Conservation (phyloP, 2,888 invertebrate genomes). For the Tortrix viridana region DNA sequence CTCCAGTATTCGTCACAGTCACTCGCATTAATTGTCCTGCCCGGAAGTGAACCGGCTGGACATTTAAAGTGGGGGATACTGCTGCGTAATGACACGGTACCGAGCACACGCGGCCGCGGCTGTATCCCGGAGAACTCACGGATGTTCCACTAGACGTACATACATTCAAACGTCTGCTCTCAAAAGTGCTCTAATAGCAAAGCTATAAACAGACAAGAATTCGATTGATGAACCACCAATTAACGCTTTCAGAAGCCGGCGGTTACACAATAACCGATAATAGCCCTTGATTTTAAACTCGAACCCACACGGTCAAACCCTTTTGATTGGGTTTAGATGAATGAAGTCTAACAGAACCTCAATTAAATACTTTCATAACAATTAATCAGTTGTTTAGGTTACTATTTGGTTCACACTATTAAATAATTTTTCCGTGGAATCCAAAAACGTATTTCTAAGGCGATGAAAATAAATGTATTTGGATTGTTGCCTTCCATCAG, state of each 20-base stretch:
- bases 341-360: background rate
- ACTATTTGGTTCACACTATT: too few relatives aligned
- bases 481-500: slow-evolving; percentile 39
- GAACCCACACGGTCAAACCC: slow-evolving; percentile 44
- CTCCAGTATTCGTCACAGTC: slow-evolving; percentile 47
- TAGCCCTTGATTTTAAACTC: slow-evolving; percentile 51
- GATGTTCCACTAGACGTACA: slow-evolving; percentile 1
- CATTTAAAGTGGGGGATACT: slow-evolving; percentile 59
- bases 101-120: background rate
- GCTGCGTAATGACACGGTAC: background rate
- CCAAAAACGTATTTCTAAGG: slow-evolving; percentile 14
- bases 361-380: slow-evolving; percentile 2
- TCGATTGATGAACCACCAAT: slow-evolving; percentile 60
- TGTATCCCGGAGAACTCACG: background rate
- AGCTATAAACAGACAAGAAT: slow-evolving; percentile 63
- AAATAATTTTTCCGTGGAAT: slow-evolving; percentile 9
- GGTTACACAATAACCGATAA: slow-evolving; percentile 54
- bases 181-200: slow-evolving; percentile 38
- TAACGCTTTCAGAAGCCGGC: slow-evolving; percentile 59
- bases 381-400: slow-evolving; percentile 4
- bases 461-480: slow-evolving; percentile 24
- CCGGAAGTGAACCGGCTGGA: slow-evolving; percentile 73
- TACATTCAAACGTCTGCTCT: slow-evolving; percentile 34
- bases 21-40: slow-evolving; percentile 71
- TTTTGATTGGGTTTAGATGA: background rate